Conservation (phyloP, 2,113 vertebrate genomes). For the Chaetorhynchus papuensis region DNA sequence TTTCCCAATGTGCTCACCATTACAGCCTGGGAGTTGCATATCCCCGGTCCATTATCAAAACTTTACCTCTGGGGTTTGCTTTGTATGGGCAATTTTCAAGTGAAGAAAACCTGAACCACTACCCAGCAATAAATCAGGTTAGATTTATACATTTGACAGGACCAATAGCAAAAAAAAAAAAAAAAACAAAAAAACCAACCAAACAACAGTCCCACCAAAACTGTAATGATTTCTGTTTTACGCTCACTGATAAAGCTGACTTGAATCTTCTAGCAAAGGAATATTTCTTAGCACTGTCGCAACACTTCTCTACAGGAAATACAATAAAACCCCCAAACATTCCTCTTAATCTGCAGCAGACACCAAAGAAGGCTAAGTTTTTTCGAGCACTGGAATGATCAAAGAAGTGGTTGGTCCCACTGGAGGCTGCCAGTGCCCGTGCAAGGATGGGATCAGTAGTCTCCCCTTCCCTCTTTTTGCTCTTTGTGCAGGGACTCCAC, state of each 20-base stretch:
- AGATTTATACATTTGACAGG: background rate
- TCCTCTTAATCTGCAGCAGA: background rate
- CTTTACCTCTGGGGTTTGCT: background rate
- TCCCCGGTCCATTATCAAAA: background rate
- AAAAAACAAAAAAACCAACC: background rate
- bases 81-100: background rate
- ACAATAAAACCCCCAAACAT: background rate
- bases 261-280: background rate
- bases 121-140: background rate
- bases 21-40: background rate
- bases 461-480: background rate
- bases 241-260: background rate
- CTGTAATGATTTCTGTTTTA: background rate
- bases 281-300: background rate
- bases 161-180: background rate
- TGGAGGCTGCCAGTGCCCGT: background rate
- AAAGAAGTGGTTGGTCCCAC: background rate
- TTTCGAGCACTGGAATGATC: background rate
- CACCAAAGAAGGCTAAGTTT: background rate
- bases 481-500: rapidly evolving
- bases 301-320: background rate
- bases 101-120: background rate
- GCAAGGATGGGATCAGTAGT: background rate
- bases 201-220: background rate
- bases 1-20: background rate